Evolutionary conservation across 2,113 vertebrate genomes (phyloP), one percentile per base, ranked within the genome.

Genomic region (Phaetusa simplex): DNA sequence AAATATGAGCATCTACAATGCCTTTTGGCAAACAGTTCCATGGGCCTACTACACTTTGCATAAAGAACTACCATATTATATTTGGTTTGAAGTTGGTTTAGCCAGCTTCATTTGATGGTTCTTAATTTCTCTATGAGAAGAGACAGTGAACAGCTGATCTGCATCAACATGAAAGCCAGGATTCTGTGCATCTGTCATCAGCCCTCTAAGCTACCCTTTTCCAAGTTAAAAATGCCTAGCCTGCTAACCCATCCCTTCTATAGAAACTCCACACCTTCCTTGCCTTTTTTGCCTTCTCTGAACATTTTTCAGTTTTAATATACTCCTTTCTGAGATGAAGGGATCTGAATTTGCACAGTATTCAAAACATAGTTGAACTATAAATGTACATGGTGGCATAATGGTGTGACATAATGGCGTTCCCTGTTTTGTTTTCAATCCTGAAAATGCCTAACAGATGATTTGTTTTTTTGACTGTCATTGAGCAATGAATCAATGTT

Each of bases 401-500:
- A 83, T 14, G 10, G 10, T 45, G 30, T 56, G 42, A 66, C 30
- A 8, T 26, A 69, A 67, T 16, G n/a, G 22, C 55, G 59, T 50
- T 50, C 65, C 42, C 43, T 53, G 40, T 40, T 77, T 69, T 42
- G 36, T 76, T 86, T 92, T 71, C 78, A 84, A 2, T 47, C n/a
- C n/a, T 71, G 53, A 58, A 94, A 93, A 86, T 6, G 36, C 53
- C 19, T 36, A 45, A 77, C 9, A 73, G 72, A 58, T 66, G 38
- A 87, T 91, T 70, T 66, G 1, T 40, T 92, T 66, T 65, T 88
- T 88, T 66, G 34, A 86, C 69, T 62, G 42, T 84, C 69, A 78
- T 16, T 86, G 61, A 92, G 83, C 79, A 96, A 86, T 82, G 36
- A 92, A 89, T 90, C 92, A 71, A 66, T 38, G 49, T 66, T 95